phyloP scores from a whole-genome alignment of 1,140 invertebrate genomes.

The Teleopsis dalmanni region DNA sequence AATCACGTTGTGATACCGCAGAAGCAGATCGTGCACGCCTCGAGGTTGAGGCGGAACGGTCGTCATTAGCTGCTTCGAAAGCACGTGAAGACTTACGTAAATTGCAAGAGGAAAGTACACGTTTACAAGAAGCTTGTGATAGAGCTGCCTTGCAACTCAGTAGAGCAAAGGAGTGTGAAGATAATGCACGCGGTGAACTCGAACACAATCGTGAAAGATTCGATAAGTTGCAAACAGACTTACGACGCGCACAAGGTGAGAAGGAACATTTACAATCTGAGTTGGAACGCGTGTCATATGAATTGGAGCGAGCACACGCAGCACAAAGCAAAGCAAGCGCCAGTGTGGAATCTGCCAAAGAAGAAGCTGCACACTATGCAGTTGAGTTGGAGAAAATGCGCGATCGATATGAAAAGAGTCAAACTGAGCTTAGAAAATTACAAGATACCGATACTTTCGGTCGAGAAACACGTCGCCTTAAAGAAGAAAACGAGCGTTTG shows the following conservation, averaged over 20 bases:
- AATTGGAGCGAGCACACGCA: conserved; percentile 73
- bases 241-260: conserved; percentile 71
- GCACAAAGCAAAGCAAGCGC: conserved; percentile 75
- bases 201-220: conserved; percentile 85
- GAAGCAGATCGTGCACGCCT: conserved; percentile 79
- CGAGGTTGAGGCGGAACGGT: conserved; percentile 79
- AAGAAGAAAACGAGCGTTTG: conserved; percentile 74
- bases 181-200: conserved; percentile 82
- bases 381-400: conserved; percentile 85
- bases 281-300: conserved; percentile 75
- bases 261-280: conserved; percentile 79
- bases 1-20: conserved; percentile 76
- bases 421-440: conserved; percentile 71
- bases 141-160: conserved; percentile 72
- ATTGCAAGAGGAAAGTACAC: conserved; percentile 73
- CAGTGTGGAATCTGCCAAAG: conserved; percentile 78
- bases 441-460: conserved; percentile 63
- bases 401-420: conserved; percentile 79
- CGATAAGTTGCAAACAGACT: conserved; percentile 79
- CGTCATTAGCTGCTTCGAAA: conserved; percentile 67
- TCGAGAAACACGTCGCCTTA: conserved; percentile 63
- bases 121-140: conserved; percentile 81
- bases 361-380: conserved; percentile 76
- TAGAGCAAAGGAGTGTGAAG: conserved; percentile 80
- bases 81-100: conserved; percentile 78